These are phyloP conservation scores for Crypturellus tataupa DNA, from an alignment of 2,797 vertebrate species.

Conservation along the genomic window DNA sequence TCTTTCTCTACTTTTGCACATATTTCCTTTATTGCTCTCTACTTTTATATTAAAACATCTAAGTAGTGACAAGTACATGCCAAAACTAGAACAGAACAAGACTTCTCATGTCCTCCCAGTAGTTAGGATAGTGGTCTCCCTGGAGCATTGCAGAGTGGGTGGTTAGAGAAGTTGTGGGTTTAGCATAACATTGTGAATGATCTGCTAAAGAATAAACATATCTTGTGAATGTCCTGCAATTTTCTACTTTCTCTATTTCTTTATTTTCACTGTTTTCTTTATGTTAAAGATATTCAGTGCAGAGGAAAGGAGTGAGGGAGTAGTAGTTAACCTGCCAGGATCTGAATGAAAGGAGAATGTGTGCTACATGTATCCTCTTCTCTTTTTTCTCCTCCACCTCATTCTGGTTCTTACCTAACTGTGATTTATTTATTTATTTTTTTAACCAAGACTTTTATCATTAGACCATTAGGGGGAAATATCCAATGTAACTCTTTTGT, in stretches of 20 bases:
- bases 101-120: neutral
- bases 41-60: neutral
- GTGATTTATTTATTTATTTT: neutral
- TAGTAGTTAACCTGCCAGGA: neutral
- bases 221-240: neutral
- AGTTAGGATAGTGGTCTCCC: neutral
- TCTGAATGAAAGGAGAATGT: neutral
- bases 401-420: neutral
- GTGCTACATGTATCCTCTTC: neutral
- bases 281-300: neutral
- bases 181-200: neutral
- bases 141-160: neutral
- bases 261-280: neutral
- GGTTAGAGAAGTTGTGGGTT: neutral
- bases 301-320: neutral
- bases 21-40: neutral
- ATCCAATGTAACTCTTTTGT: neutral
- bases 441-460: neutral
- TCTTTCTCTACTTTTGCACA: neutral
- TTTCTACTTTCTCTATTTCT: no score
- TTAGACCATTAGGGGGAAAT: neutral
- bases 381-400: neutral
- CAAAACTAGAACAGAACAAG: neutral
- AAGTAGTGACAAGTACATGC: neutral
- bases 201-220: neutral